A percentile compares a stretch with the other conserved stretches of the same genome.
Conservation (phyloP, 2,113 vertebrate species). For the Fukomys damarensis region DNA sequence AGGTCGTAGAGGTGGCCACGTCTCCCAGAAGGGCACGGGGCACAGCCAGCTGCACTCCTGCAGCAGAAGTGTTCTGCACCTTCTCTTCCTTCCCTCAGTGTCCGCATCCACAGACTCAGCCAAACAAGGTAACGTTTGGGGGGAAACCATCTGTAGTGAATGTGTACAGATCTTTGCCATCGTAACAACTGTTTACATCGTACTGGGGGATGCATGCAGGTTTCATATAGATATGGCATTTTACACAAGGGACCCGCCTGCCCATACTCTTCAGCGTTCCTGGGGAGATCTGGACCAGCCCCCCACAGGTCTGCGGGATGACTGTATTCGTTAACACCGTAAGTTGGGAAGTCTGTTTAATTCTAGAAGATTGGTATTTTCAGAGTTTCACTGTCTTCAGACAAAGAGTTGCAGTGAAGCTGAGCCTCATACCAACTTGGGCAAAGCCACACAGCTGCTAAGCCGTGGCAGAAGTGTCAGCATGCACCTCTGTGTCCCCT, state of each 20-base stretch:
- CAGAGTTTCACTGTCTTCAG: not conserved
- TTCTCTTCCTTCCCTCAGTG: not conserved
- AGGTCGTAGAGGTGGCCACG: not conserved
- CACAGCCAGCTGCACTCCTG: fast-evolving
- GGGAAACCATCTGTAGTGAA: not conserved
- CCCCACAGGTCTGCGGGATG: not conserved
- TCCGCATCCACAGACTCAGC: not conserved
- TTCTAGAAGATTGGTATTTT: not conserved
- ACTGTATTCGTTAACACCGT: not conserved
- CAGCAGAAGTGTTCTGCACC: not conserved
- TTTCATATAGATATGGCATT: not conserved
- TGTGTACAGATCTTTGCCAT: not conserved
- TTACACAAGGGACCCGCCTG: not conserved
- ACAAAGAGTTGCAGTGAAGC: not conserved
- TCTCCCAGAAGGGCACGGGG: not conserved
- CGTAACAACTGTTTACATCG: not conserved
- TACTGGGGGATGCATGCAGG: no score
- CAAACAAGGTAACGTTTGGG: not conserved
- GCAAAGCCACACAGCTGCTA: not conserved
- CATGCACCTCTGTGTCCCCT: no score
- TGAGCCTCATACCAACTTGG: not conserved
- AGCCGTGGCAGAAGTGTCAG: not conserved
- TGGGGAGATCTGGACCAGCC: not conserved
- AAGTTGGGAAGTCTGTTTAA: not conserved
- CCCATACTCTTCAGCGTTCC: not conserved